Percentiles rank a stretch among this genome's conserved stretches.
Conservation (phyloP, 2,888 invertebrate genomes). For the Acrobasis consociella region DNA sequence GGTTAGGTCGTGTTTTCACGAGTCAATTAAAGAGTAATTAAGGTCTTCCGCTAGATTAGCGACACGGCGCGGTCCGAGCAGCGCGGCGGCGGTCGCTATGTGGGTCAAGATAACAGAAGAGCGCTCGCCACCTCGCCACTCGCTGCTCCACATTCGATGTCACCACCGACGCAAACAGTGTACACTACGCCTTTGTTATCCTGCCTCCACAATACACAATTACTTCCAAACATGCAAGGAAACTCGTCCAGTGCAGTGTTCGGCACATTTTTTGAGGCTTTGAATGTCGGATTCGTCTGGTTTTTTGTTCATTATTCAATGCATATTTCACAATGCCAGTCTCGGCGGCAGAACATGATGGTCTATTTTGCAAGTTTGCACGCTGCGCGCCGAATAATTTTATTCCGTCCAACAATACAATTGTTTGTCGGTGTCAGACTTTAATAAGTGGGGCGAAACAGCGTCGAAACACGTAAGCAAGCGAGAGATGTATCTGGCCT, state of each 20-base stretch:
- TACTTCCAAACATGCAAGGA: not conserved
- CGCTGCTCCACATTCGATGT: slow-evolving; percentile 48
- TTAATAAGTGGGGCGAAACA: slow-evolving; percentile 18
- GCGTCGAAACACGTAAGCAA: slow-evolving; percentile 13
- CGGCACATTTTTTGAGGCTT: not conserved
- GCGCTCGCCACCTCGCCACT: slow-evolving; percentile 27
- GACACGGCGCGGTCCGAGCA: slow-evolving; percentile 46
- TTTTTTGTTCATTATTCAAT: slow-evolving; percentile 36
- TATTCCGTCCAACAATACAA: slow-evolving; percentile 29
- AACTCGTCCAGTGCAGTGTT: not conserved
- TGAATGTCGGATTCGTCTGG: not conserved
- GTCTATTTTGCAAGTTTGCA: slow-evolving; percentile 10
- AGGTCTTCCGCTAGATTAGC: slow-evolving; percentile 58
- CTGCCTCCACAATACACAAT: not conserved
- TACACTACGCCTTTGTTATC: not conserved
- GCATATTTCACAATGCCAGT: slow-evolving; percentile 35
- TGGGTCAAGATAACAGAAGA: slow-evolving; percentile 73
- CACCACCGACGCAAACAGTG: not conserved
- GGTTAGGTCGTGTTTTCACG: slow-evolving; percentile 17
- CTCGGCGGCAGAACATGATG: slow-evolving; percentile 32
- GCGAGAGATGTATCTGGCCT: slow-evolving; percentile 22
- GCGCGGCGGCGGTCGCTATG: slow-evolving; percentile 65
- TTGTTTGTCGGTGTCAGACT: slow-evolving; percentile 21
- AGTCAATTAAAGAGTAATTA: slow-evolving; percentile 52
- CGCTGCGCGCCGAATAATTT: slow-evolving; percentile 39